A percentile compares a stretch with the other conserved stretches of the same genome.
phyloP scores from a whole-genome alignment of 2,113 vertebrate genomes.

The Thryonomys swinderianus region DNA sequence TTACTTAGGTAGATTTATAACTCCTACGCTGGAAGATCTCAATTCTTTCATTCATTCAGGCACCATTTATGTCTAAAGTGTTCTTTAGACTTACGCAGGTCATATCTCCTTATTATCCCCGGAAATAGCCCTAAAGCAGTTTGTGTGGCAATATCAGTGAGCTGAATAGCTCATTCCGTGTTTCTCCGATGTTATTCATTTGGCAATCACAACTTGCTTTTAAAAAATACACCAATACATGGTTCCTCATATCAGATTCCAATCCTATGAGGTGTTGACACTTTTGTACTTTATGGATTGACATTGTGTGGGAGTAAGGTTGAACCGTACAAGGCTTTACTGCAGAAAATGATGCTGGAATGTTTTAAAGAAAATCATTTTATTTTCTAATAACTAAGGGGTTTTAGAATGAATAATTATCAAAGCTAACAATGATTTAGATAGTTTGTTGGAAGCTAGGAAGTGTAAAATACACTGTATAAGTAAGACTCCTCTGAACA shows the following conservation, averaged over 20 bases:
- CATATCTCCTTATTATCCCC: conserved; percentile 47
- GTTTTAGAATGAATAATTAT: neutral
- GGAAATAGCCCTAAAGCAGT: conserved; percentile 23
- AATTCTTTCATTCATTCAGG: conserved; percentile 36
- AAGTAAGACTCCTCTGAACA: neutral
- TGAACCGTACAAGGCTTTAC: neutral
- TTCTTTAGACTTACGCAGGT: conserved; percentile 49
- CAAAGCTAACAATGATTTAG: conserved; percentile 13
- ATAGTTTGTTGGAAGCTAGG: neutral
- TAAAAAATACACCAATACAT: neutral
- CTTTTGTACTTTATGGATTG: neutral
- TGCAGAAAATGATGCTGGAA: neutral
- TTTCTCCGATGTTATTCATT: conserved; percentile 21
- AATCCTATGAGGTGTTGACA: neutral
- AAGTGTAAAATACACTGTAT: neutral
- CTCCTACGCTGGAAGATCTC: neutral
- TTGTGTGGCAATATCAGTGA: neutral
- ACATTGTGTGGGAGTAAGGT: neutral
- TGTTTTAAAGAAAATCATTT: conserved; percentile 8
- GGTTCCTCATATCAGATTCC: neutral
- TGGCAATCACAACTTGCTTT: neutral
- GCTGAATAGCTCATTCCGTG: neutral
- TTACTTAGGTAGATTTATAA: conserved; percentile 45
- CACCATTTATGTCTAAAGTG: conserved; percentile 38
- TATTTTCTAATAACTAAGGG: neutral